Evolutionary conservation across 2,888 invertebrate genomes (phyloP).

Genomic region (Eugnorisma glareosa): DNA sequence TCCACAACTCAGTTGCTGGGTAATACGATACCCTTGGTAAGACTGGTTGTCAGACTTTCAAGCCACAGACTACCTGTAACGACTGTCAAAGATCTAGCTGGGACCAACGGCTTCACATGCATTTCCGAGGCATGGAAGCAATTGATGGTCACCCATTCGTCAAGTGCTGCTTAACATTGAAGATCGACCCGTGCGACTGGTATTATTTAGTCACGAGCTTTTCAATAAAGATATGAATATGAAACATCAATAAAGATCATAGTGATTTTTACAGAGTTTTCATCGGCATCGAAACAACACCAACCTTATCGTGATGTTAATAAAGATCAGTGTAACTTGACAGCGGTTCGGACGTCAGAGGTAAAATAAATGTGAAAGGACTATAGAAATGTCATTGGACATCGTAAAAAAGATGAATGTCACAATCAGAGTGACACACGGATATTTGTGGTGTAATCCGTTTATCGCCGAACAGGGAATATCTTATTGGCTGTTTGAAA

Average conservation of each 20-base stretch:
- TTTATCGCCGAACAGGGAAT: conserved; percentile 47
- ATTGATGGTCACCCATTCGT: background rate
- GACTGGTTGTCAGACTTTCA: background rate
- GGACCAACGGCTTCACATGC: background rate
- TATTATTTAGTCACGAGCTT: background rate
- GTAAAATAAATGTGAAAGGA: background rate
- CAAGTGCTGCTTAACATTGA: background rate
- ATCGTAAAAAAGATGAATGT: conserved; percentile 79
- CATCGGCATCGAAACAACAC: background rate
- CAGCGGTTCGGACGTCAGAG: background rate
- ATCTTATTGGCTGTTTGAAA: conserved; percentile 54
- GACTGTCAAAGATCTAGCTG: background rate
- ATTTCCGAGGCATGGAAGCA: background rate
- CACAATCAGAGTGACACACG: conserved; percentile 76
- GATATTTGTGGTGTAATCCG: conserved; percentile 66
- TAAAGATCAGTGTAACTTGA: background rate
- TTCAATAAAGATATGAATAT: background rate
- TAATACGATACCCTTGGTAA: background rate
- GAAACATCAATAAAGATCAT: background rate
- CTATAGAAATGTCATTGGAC: conserved; percentile 54
- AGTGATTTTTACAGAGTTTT: background rate
- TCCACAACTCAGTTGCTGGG: background rate
- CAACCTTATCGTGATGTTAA: background rate
- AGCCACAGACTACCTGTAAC: background rate
- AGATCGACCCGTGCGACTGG: background rate